Percentiles rank a stretch among this genome's conserved stretches.
These are phyloP conservation scores for Stylophora pistillata DNA, from an alignment of 64 coral and sea anemone genomes.

Conservation along the genomic window DNA sequence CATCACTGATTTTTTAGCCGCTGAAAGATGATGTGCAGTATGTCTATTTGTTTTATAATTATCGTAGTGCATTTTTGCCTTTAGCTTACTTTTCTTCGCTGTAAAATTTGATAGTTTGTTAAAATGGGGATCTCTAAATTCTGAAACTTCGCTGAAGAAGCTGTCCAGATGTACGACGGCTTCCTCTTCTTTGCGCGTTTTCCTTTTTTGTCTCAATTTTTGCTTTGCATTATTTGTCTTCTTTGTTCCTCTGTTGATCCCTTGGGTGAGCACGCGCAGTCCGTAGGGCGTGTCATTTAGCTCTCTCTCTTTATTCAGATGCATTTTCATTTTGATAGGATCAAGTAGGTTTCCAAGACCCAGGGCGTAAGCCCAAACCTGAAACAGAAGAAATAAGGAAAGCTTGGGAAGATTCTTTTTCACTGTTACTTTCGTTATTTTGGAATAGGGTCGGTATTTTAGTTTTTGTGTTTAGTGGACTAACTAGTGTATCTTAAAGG, in stretches of 20 bases:
- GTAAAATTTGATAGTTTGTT: not conserved
- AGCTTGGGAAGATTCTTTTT: not conserved
- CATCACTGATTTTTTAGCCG: not conserved
- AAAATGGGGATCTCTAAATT: not conserved
- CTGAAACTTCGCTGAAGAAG: conserved; percentile 44
- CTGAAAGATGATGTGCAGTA: not conserved
- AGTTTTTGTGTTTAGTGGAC: no score
- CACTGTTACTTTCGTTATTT: no score
- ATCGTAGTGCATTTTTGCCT: not conserved
- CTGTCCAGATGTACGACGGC: conserved; percentile 43
- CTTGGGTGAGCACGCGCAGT: conserved; percentile 70
- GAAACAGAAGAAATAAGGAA: not conserved
- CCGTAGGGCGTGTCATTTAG: conserved; percentile 88
- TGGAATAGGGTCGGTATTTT: no score
- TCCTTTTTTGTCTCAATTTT: conserved; percentile 21
- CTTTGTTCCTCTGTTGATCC: not conserved
- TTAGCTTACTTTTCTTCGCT: not conserved
- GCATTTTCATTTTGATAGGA: conserved; percentile 68
- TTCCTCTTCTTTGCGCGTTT: conserved; percentile 23
- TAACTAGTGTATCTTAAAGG: no score
- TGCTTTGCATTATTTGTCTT: not conserved
- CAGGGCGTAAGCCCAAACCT: conserved; percentile 93
- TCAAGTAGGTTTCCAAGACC: conserved; percentile 75
- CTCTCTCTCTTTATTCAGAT: conserved; percentile 61
- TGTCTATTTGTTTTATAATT: not conserved